Evolutionary conservation across 2,113 vertebrate species (phyloP), one percentile per base, ranked within the genome.

Genomic region (Choloepus hoffmanni): DNA sequence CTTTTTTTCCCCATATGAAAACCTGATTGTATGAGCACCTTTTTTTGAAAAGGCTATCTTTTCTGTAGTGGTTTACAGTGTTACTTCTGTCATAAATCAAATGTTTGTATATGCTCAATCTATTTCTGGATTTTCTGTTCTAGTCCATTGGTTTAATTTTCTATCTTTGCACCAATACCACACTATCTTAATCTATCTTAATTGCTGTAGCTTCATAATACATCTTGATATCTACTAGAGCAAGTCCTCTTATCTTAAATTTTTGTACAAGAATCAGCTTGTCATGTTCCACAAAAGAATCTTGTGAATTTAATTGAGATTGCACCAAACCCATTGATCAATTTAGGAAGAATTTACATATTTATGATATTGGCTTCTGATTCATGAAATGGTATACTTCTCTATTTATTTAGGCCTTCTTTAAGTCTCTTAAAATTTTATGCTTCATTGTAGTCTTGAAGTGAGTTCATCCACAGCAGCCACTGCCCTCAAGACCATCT

Each of bases 341-440:
- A 40, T 70, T 89, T 77, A 72, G 53, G 16, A 21, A 65, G 45
- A 70, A 68, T 95, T 76, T 77, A 63, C 50, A 63, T 68, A 43
- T 73, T 85, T 74, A 70, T 7, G 62, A 50, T 88, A 85, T 77
- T 92, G 88, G 9, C 48, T 86, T 89, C 73, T 60, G 92, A 50
- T 67, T 33, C 48, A 76, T 23, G 84, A 94, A 16, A 92, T 43
- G 33, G 36, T 88, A 76, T 70, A 33, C 55, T 24, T 50, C 1
- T 68, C 12, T 58, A 19, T 79, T 89, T 94, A 82, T 82, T 82
- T 83, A 36, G n/a, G 24, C 5, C 28, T 87, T 36, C 48, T 30
- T 92, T 92, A 83, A 89, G 18, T 60, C 45, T 53, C 74, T 83
- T 55, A 60, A 63, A 58, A 58, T 40, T 14, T 78, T 43, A 65